Conservation (phyloP, 64 coral and sea anemone genomes). For the Stichodactyla mertensii region DNA sequence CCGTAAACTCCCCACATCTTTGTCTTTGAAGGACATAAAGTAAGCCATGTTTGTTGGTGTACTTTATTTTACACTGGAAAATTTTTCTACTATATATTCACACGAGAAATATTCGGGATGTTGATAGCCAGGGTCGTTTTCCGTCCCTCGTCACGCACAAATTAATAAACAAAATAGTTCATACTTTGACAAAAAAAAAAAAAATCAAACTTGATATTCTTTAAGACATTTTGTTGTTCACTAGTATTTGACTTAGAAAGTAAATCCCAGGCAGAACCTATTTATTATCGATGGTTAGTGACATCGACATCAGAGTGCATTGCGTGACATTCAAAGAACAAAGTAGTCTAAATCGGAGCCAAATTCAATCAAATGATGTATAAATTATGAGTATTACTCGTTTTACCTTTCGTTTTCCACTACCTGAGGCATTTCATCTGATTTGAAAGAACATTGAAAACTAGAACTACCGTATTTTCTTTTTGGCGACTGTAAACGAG, state of each 20-base stretch:
- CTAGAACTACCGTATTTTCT: background rate
- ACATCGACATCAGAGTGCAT: background rate
- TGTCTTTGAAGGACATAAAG: slow-evolving; percentile 16
- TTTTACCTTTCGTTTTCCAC: background rate
- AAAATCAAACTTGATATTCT: too few species aligned
- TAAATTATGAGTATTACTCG: background rate
- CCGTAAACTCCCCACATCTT: slow-evolving; percentile 16
- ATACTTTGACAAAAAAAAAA: too few species aligned
- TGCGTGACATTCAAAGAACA: background rate
- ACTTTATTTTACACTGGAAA: background rate
- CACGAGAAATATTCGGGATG: background rate
- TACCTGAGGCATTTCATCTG: background rate
- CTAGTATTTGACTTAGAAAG: too few species aligned
- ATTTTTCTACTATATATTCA: background rate
- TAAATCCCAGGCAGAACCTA: background rate
- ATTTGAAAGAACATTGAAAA: too few species aligned
- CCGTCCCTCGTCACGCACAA: too few species aligned
- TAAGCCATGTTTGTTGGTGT: background rate
- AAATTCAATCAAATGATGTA: background rate
- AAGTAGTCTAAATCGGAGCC: background rate
- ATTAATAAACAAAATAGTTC: too few species aligned
- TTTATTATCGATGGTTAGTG: background rate
- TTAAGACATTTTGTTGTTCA: too few species aligned
- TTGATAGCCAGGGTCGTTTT: background rate
- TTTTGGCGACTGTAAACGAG: background rate